Percentiles rank a stretch among this genome's conserved stretches.
These are phyloP conservation scores for Physocephala rufipes DNA, from an alignment of 2,888 invertebrate species.

Conservation along the genomic window DNA sequence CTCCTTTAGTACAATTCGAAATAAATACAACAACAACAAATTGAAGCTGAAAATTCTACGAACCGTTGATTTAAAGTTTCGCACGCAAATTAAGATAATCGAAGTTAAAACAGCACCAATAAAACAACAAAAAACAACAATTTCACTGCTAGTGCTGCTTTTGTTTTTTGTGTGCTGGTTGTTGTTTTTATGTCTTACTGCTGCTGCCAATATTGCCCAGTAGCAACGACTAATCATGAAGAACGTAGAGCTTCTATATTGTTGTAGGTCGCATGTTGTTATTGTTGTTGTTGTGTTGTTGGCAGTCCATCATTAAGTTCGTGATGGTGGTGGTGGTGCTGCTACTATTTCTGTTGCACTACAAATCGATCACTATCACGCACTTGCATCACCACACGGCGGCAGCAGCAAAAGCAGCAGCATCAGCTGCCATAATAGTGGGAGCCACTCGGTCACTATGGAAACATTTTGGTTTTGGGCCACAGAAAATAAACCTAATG, in stretches of 20 bases:
- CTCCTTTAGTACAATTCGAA: no score
- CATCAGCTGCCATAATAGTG: not conserved
- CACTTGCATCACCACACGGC: constrained; percentile 35
- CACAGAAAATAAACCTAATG: constrained; percentile 21
- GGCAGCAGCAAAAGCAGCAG: constrained; percentile 5
- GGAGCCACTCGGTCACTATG: not conserved
- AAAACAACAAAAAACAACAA: constrained; percentile 48
- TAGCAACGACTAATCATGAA: constrained; percentile 56
- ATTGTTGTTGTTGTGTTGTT: constrained; percentile 45
- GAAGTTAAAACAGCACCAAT: constrained; percentile 52
- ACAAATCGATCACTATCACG: constrained; percentile 47
- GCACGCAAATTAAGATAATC: constrained; percentile 65
- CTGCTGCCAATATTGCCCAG: constrained; percentile 50
- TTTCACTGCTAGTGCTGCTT: no score
- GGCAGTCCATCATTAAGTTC: constrained; percentile 59
- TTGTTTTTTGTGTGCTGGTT: constrained; percentile 37
- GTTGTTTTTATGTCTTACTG: not conserved
- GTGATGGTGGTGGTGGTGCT: constrained; percentile 3
- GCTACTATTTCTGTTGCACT: not conserved
- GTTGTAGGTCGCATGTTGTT: no score
- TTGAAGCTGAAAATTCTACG: constrained; percentile 34
- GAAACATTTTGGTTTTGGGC: constrained; percentile 23
- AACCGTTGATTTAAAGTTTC: constrained; percentile 53
- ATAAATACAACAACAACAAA: constrained; percentile 17
- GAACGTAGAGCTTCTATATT: constrained; percentile 46